Percentiles rank a stretch among this genome's conserved stretches.
phyloP scores from a whole-genome alignment of 2,888 invertebrate genomes.

The Cantharis rustica region DNA sequence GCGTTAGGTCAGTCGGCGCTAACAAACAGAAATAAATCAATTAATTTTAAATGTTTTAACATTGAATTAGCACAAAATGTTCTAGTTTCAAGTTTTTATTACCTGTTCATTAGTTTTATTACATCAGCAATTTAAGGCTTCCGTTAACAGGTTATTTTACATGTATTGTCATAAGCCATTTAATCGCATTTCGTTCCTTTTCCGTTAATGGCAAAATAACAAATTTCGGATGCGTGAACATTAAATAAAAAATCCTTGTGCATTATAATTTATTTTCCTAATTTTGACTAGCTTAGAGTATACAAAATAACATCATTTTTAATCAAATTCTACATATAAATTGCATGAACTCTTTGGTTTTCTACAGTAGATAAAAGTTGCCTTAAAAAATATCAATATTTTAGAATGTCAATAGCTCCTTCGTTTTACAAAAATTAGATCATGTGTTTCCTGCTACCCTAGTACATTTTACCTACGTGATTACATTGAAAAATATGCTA shows the following conservation, averaged over 20 bases:
- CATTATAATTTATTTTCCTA: neutral
- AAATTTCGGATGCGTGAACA: neutral
- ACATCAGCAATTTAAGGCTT: too few relatives aligned
- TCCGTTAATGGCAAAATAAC: too few relatives aligned
- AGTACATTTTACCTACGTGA: neutral
- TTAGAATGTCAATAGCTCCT: neutral
- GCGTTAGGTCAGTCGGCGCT: neutral
- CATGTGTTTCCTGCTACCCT: neutral
- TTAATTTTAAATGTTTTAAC: neutral
- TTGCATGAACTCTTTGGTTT: neutral
- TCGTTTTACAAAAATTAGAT: neutral
- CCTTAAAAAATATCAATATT: neutral
- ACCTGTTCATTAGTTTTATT: too few relatives aligned
- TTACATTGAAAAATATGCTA: neutral
- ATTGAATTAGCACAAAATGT: neutral
- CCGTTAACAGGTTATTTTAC: too few relatives aligned
- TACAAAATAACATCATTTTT: neutral
- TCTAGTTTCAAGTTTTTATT: neutral
- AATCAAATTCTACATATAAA: neutral
- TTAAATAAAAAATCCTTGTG: neutral
- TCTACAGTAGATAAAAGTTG: neutral
- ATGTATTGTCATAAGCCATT: too few relatives aligned
- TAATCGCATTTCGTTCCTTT: too few relatives aligned
- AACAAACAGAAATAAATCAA: neutral
- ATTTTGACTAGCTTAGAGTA: conserved; percentile 4